Conservation (phyloP, 1,140 invertebrate genomes). For the Ditylenchus dipsaci region DNA sequence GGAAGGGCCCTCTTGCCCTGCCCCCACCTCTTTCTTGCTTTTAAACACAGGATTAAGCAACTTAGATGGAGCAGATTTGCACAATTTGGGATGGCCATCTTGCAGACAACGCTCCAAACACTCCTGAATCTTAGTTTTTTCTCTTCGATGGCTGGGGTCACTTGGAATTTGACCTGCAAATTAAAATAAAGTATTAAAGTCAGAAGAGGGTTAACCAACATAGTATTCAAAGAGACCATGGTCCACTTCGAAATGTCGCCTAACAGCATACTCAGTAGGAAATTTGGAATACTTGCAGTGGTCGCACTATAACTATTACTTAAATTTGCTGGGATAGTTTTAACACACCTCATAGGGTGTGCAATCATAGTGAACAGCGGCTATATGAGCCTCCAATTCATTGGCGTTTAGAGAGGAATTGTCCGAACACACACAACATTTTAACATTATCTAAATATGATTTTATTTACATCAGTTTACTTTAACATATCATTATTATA, state of each 20-base stretch:
- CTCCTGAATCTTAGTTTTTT: background rate
- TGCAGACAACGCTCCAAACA: background rate
- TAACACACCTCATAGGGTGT: conserved; percentile 43
- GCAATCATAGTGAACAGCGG: conserved; percentile 30
- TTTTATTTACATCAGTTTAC: no score
- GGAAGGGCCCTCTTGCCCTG: no score
- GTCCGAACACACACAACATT: background rate
- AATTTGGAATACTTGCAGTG: conserved; percentile 38
- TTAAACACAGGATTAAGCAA: no score
- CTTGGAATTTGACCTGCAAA: background rate
- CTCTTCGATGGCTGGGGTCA: background rate
- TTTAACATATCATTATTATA: no score
- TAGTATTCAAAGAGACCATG: background rate
- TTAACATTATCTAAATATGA: background rate
- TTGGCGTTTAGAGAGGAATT: conserved; percentile 16
- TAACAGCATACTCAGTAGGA: conserved; percentile 36
- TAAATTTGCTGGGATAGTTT: no score
- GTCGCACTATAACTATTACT: no score
- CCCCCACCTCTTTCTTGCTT: no score
- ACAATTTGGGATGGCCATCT: no score
- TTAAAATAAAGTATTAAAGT: no score
- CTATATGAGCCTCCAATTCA: conserved; percentile 37
- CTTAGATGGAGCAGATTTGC: no score
- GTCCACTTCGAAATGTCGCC: conserved; percentile 16
- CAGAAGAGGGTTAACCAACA: background rate